Percentiles rank a stretch among this genome's conserved stretches.
phyloP scores from a whole-genome alignment of 2,888 invertebrate species.

The Elysia crispata region DNA sequence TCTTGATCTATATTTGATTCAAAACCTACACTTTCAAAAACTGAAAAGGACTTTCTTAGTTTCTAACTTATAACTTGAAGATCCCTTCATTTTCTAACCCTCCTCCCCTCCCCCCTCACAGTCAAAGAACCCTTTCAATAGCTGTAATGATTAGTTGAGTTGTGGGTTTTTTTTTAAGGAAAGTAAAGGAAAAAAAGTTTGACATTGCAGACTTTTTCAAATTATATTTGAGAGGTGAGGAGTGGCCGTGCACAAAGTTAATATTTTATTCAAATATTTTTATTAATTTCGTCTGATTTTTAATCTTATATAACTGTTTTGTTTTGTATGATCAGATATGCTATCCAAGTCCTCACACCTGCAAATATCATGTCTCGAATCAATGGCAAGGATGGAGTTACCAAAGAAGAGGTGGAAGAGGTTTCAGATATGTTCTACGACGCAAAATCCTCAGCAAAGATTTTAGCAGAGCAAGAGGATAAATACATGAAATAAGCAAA shows the following conservation, averaged over 20 bases:
- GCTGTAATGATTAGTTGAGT: too few relatives aligned
- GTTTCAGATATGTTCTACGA: slow-evolving; percentile 91
- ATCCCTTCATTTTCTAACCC: neutral
- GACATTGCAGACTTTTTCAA: too few relatives aligned
- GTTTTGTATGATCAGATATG: slow-evolving; percentile 83
- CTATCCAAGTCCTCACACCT: slow-evolving; percentile 95
- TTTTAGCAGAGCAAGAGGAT: slow-evolving; percentile 91
- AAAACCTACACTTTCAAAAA: too few relatives aligned
- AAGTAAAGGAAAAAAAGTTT: too few relatives aligned
- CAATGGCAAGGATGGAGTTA: slow-evolving; percentile 88
- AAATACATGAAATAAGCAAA: slow-evolving; percentile 89
- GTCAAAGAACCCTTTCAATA: too few relatives aligned
- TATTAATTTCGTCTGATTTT: neutral
- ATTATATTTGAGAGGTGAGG: too few relatives aligned
- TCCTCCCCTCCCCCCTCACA: too few relatives aligned
- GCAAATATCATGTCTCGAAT: slow-evolving; percentile 91
- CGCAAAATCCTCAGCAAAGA: slow-evolving; percentile 96
- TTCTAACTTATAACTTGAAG: too few relatives aligned
- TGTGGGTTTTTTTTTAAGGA: too few relatives aligned
- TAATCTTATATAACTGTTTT: neutral
- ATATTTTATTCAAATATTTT: neutral
- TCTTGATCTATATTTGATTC: too few relatives aligned
- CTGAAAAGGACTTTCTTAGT: too few relatives aligned
- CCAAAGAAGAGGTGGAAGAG: slow-evolving; percentile 89
- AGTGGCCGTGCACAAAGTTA: too few relatives aligned